A percentile compares a stretch with the other conserved stretches of the same genome.
phyloP scores from a whole-genome alignment of 1,140 invertebrate species.

The Ceratitis capitata region DNA sequence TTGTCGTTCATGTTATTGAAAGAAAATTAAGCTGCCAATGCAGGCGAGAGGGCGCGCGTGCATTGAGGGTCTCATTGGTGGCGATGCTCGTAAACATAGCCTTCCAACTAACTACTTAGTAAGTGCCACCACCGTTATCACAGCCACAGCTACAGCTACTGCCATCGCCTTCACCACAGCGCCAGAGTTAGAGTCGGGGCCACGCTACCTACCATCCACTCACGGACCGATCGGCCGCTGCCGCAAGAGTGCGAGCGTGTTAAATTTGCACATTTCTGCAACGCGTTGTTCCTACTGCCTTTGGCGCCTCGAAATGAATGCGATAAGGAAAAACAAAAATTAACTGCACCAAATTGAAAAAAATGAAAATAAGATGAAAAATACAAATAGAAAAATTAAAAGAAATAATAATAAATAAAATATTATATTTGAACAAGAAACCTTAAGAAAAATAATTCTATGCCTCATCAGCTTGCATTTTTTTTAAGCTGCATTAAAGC shows the following conservation, averaged over 20 bases:
- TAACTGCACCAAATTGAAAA: neutral
- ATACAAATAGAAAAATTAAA: neutral
- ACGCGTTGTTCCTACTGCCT: slow-evolving; percentile 12
- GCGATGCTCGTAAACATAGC: neutral
- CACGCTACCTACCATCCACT: neutral
- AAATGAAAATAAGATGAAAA: neutral
- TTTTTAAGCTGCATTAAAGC: neutral
- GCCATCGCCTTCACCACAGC: neutral
- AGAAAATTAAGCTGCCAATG: neutral
- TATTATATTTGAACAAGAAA: too few species aligned
- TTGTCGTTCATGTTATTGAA: slow-evolving; percentile 28
- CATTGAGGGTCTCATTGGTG: neutral
- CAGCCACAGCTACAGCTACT: neutral
- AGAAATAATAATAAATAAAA: too few species aligned
- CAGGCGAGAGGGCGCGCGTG: neutral
- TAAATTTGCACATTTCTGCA: slow-evolving; percentile 37
- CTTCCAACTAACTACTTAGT: slow-evolving; percentile 26
- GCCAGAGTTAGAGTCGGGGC: too few species aligned
- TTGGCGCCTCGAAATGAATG: slow-evolving; percentile 2
- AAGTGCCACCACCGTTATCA: slow-evolving; percentile 17
- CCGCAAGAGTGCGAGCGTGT: slow-evolving; percentile 8
- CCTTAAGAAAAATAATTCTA: neutral
- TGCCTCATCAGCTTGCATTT: neutral
- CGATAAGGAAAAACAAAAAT: too few species aligned
- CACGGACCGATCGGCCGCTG: neutral